Evolutionary conservation across 2,888 invertebrate genomes (phyloP).

Genomic region (Nymphalis polychloros): DNA sequence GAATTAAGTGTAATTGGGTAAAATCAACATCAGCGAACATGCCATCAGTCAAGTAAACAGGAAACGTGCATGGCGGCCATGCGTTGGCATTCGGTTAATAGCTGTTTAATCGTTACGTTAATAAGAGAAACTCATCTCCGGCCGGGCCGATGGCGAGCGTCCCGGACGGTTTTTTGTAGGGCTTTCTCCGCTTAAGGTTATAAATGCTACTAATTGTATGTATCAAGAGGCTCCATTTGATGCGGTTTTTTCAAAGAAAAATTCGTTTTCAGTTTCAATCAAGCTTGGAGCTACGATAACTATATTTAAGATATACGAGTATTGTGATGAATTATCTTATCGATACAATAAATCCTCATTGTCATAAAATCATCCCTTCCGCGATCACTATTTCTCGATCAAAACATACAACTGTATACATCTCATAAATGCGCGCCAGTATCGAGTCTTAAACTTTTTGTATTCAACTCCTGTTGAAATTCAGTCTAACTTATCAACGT

Average conservation of each 20-base stretch:
- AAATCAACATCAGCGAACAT: constrained; percentile 33
- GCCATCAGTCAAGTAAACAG: constrained; percentile 53
- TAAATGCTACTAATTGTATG: constrained; percentile 36
- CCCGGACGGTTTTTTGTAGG: constrained; percentile 45
- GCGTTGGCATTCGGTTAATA: constrained; percentile 67
- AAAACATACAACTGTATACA: no score
- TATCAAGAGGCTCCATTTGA: constrained; percentile 20
- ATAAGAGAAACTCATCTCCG: constrained; percentile 71
- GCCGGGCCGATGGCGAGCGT: constrained; percentile 41
- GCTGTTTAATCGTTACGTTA: constrained; percentile 66
- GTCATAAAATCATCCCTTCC: no score
- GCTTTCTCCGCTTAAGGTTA: constrained; percentile 47
- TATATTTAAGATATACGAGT: no score
- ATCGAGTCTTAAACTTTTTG: no score
- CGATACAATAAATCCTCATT: no score
- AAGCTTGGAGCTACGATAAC: not conserved
- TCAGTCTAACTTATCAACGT: no score
- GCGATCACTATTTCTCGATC: no score
- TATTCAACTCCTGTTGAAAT: no score
- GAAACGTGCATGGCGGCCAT: constrained; percentile 49
- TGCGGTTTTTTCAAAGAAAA: constrained; percentile 2
- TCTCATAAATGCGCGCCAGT: no score
- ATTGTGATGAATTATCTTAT: no score
- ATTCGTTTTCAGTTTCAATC: constrained; percentile 8
- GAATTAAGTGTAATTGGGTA: constrained; percentile 37